phyloP scores from a whole-genome alignment of 2,888 invertebrate species.

The Perizoma flavofasciatum region DNA sequence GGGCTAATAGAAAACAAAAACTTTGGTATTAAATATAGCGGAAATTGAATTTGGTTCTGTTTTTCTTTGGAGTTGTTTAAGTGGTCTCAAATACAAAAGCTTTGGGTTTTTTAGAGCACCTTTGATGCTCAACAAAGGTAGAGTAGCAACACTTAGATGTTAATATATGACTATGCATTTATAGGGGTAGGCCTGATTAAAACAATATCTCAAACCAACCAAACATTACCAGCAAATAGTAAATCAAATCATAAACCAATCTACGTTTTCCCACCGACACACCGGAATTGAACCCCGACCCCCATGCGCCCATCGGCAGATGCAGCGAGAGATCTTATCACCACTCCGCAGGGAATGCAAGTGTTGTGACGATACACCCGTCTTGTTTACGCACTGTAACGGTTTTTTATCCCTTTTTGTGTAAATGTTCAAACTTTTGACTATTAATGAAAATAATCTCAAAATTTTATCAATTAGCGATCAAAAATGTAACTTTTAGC shows the following conservation, averaged over 20 bases:
- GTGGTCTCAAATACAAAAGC: conserved; percentile 6
- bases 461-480: no score
- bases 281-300: conserved; percentile 75
- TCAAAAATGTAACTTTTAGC: background rate
- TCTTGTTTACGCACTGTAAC: conserved; percentile 73
- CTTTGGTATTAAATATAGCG: conserved; percentile 54
- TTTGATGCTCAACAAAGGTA: background rate
- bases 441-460: no score
- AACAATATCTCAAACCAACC: conserved; percentile 38
- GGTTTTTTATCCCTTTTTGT: conserved; percentile 63
- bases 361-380: conserved; percentile 70
- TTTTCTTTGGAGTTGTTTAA: conserved; percentile 21
- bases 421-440: no score
- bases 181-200: conserved; percentile 27
- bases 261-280: conserved; percentile 72
- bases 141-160: background rate
- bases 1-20: conserved; percentile 68
- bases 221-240: conserved; percentile 45
- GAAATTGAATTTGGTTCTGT: conserved; percentile 59
- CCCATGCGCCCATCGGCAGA: conserved; percentile 65
- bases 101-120: conserved; percentile 5
- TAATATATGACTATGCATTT: background rate
- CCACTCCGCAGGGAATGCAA: conserved; percentile 68
- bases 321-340: conserved; percentile 77
- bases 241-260: conserved; percentile 76